Evolutionary conservation across 2,888 invertebrate genomes (phyloP).

Genomic region (Eurytoma californica): DNA sequence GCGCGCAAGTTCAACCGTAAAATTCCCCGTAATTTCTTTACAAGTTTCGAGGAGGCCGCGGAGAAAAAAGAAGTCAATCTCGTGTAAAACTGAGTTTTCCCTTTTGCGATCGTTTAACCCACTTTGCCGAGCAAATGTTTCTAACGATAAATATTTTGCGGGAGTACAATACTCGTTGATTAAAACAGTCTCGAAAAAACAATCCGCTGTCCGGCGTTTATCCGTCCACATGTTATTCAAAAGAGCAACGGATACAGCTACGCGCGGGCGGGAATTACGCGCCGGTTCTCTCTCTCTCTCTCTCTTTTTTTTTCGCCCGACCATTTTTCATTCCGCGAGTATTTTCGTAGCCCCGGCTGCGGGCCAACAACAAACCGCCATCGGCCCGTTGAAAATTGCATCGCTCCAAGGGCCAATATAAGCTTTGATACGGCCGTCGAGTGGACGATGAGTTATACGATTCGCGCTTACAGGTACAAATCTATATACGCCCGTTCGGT

Average conservation of each 20-base stretch:
- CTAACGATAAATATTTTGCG: no score
- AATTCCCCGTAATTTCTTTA: constrained; percentile 34
- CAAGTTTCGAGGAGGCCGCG: neutral
- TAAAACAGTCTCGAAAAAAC: no score
- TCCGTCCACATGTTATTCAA: no score
- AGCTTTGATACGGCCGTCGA: constrained; percentile 53
- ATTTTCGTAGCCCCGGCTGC: constrained; percentile 23
- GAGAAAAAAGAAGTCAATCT: constrained; percentile 2
- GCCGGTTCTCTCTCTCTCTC: neutral
- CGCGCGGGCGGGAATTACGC: constrained; percentile 27
- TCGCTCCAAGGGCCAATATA: constrained; percentile 54
- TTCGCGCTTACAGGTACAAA: constrained; percentile 47
- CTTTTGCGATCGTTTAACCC: no score
- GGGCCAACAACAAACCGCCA: constrained; percentile 37
- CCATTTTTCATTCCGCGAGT: constrained; percentile 7
- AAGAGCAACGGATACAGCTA: neutral
- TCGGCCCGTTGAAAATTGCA: constrained; percentile 47
- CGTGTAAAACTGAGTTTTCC: neutral
- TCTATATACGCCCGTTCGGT: constrained; percentile 32
- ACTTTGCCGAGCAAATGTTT: no score
- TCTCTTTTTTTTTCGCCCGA: neutral
- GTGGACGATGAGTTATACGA: constrained; percentile 55
- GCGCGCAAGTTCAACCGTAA: constrained; percentile 19
- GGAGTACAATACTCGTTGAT: no score
- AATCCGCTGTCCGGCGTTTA: no score